These are phyloP conservation scores for Gonioctena quinquepunctata DNA, from an alignment of 1,140 invertebrate species.

Conservation along the genomic window DNA sequence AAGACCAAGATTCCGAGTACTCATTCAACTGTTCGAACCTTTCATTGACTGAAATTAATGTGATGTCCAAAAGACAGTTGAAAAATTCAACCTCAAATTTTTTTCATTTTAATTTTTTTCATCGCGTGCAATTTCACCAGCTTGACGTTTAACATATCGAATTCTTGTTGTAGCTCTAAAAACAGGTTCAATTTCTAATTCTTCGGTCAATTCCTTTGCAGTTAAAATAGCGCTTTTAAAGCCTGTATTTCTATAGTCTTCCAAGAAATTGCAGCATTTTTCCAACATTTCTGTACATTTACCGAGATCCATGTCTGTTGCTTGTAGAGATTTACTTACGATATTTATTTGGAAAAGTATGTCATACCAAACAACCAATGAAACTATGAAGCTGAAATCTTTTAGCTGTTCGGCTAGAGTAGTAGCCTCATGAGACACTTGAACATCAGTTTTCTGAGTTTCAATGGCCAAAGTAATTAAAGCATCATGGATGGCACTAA, in stretches of 20 bases:
- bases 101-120: too few relatives aligned
- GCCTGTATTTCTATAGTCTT: neutral
- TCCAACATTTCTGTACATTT: neutral
- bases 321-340: constrained; percentile 25
- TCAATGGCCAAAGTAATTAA: constrained; percentile 20
- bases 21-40: too few relatives aligned
- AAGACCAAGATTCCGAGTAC: too few relatives aligned
- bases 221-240: neutral
- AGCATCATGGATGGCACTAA: constrained; percentile 27
- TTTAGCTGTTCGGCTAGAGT: constrained; percentile 12
- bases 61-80: too few relatives aligned
- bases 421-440: constrained; percentile 15
- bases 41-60: too few relatives aligned
- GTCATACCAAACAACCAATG: constrained; percentile 20
- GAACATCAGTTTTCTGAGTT: neutral
- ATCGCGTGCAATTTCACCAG: too few relatives aligned
- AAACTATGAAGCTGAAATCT: constrained; percentile 25
- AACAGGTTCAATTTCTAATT: neutral
- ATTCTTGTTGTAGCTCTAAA: neutral
- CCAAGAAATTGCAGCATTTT: neutral
- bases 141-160: too few relatives aligned
- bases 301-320: neutral
- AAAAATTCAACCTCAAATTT: too few relatives aligned
- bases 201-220: neutral
- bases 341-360: constrained; percentile 21